Percentiles rank a stretch among this genome's conserved stretches.
Evolutionary conservation across 2,888 invertebrate species (phyloP).

Genomic region (Fissipunctia ypsillon): DNA sequence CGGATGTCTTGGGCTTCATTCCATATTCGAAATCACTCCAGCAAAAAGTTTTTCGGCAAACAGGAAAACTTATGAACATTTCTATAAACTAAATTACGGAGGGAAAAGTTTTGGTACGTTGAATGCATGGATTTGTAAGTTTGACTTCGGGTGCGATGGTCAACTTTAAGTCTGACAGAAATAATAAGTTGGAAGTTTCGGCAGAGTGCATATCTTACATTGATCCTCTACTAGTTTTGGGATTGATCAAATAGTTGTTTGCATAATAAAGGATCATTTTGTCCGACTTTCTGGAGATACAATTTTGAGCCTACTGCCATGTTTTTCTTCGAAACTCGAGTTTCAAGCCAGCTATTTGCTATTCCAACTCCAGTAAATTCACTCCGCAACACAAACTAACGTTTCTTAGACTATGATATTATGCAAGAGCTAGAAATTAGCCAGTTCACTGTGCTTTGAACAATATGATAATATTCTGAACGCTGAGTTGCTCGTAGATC

Average conservation of each 20-base stretch:
- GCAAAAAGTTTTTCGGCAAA: constrained; percentile 43
- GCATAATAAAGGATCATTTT: not conserved
- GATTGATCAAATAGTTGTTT: constrained; percentile 16
- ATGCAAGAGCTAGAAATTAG: constrained; percentile 53
- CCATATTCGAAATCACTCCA: constrained; percentile 45
- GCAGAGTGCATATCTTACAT: constrained; percentile 4
- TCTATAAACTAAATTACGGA: constrained; percentile 48
- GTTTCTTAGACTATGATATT: constrained; percentile 35
- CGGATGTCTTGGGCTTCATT: constrained; percentile 29
- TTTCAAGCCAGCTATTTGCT: constrained; percentile 5
- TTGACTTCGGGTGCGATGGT: constrained; percentile 23
- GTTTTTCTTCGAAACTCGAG: constrained; percentile 2
- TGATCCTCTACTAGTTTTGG: constrained; percentile 15
- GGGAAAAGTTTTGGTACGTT: constrained; percentile 25
- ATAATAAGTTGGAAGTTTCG: constrained; percentile 27
- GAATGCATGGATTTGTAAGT: constrained; percentile 35
- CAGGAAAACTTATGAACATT: constrained; percentile 41
- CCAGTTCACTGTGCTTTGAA: constrained; percentile 30
- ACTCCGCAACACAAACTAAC: constrained; percentile 35
- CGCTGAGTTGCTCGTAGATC: constrained; percentile 57
- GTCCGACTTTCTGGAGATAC: not conserved
- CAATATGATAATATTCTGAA: constrained; percentile 61
- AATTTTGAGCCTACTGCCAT: not conserved
- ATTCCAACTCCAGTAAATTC: constrained; percentile 34
- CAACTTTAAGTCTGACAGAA: constrained; percentile 9